Base-by-base conservation (phyloP, 2,888 invertebrate genomes). In the Dioctria linearis region DNA sequence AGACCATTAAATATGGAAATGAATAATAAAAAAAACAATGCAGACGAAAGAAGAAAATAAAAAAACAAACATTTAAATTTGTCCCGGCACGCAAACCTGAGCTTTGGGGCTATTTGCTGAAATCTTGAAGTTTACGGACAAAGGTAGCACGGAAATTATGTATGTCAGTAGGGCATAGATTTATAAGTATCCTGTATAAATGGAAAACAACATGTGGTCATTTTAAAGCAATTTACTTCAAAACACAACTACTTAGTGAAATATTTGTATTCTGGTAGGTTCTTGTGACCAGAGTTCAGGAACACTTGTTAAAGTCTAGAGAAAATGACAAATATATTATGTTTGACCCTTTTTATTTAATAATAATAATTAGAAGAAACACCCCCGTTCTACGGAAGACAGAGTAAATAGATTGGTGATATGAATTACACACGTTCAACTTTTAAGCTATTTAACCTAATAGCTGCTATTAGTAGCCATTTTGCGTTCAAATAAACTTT, bases 71-170 rank as follows among this genome's bases (percentile, higher is more conserved):
- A 37, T 39, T 61, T 61, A 61, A 61, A 61, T 4, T 61, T 61
- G 13, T 5, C 25, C 8, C n/a, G 5, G 25, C 73, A 73, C 73
- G 73, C 73, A 73, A 73, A 51, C 73, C 11, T 54, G 54, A 11
- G 54, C 54, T 54, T 54, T 54, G 25, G 25, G 25, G 54, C 54
- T 54, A 11, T n/a, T 54, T 8, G 4, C 6, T 11, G 54, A 54
- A 54, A 54, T 11, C 9, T n/a, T 54, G 54, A 54, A 54, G 54
- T 54, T 54, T 54, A 54, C 11, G 54, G 54, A 61, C 61, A 61
- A 5, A 25, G 25, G 25, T 25, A 25, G 25, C 25, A 25, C 25
- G 13, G 37, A 37, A 61, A 61, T 61, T 61, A n/a, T 11, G 11
- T 51, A 51, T 39, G 61, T 25, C 61, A 61, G 39, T 61, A 37